phyloP scores from a whole-genome alignment of 92 coral and sea anemone species.

The Phymanthus crucifer region DNA sequence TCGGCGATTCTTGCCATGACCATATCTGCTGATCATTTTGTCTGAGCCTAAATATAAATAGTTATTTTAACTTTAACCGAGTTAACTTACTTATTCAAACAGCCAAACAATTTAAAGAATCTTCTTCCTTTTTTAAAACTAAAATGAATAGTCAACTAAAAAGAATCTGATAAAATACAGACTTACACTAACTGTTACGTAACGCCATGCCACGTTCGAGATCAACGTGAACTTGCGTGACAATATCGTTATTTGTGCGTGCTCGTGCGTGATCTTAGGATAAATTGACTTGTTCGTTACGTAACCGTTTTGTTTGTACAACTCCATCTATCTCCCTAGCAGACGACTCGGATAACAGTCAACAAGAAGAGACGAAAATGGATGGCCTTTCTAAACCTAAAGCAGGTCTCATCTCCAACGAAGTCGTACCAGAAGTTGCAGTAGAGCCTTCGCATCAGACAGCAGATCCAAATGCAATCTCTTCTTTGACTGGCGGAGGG shows the following conservation, averaged over 20 bases:
- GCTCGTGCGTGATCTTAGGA: not conserved
- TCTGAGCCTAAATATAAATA: too few relatives aligned
- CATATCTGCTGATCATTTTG: too few relatives aligned
- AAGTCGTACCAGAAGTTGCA: constrained; percentile 17
- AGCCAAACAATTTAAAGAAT: too few relatives aligned
- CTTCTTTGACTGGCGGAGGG: constrained; percentile 27
- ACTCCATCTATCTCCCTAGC: not conserved
- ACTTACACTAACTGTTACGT: too few relatives aligned
- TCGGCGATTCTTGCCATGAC: too few relatives aligned
- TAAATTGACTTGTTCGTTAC: not conserved
- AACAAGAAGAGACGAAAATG: constrained; percentile 16
- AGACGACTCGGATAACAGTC: not conserved
- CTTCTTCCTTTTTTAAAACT: too few relatives aligned
- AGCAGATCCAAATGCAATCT: not conserved
- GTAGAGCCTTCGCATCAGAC: not conserved
- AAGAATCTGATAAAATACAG: too few relatives aligned
- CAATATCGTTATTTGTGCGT: not conserved
- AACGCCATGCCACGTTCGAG: too few relatives aligned
- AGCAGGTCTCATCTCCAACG: constrained; percentile 26
- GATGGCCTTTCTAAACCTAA: constrained; percentile 6
- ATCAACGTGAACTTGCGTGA: not conserved
- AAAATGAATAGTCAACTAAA: too few relatives aligned
- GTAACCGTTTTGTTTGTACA: not conserved
- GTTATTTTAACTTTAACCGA: too few relatives aligned
- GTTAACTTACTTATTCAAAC: too few relatives aligned